Evolutionary conservation across 2,797 vertebrate species (phyloP), one percentile per base, ranked within the genome.

Genomic region (Poeciliopsis presidionis): DNA sequence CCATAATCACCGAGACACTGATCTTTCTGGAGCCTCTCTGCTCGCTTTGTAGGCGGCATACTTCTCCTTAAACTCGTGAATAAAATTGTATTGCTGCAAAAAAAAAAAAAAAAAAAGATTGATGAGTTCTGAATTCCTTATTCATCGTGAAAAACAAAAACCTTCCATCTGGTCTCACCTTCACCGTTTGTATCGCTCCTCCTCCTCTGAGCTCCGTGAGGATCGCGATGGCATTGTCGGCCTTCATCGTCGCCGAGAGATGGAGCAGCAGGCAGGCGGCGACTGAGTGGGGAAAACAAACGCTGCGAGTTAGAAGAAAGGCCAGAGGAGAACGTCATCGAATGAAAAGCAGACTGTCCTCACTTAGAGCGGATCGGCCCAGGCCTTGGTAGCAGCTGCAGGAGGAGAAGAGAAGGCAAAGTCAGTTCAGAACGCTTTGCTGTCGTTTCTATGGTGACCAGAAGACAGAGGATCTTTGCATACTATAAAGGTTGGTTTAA

Each of bases 51-150:
- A 93, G 1, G 90, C 91, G 18, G 93, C 49, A 73, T 95, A 91
- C 33, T 89, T 95, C 51, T 97, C 97, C 70, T 95, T 96, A 77
- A 98, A 98, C 78, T 98, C 97, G 0, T 98, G 97, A 67, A 98
- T 96, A 85, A 97, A 98, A 91, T 98, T 98, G 91, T 98, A 98
- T 94, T 98, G 97, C 97, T 98, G 84, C 7, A 75, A 93, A 75
- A 69, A 41, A 1, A 41, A 7, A 41, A 8, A 1, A 41, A 41
- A 41, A 41, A 39, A 41, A 41, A 41, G 7, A 45, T 1, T 28
- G 22, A 45, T 3, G 22, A 6, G 2, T n/a, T 41, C 25, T 3
- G 57, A 30, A 61, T 61, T 33, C 2, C 13, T 30, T 5, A 70
- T 28, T 11, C 5, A 7, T n/a, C 45, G 3, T 7, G n/a, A 20